Base-by-base conservation (phyloP, 2,113 vertebrate species). In the Centropristis striata region DNA sequence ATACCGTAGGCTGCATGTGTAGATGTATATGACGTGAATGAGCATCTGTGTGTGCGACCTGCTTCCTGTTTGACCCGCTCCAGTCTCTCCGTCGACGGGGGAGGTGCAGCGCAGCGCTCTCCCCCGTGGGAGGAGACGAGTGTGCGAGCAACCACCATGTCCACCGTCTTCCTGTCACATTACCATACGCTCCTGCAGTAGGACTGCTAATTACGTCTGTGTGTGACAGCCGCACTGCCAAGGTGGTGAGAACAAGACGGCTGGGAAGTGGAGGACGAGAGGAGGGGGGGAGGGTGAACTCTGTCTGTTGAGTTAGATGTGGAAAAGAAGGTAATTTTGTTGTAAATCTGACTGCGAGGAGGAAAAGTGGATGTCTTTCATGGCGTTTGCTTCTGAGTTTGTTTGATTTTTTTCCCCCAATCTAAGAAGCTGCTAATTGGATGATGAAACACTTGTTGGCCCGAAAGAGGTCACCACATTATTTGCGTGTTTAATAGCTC, bases 91-190 rank as follows among this genome's bases (percentile, higher is more conserved):
- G 5, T 44, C 6, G 59, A 61, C 18, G 11, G 66, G 41, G 53
- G 70, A 44, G 21, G 63, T 18, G 4, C 51, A 7, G 73, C 72
- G 4, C 68, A 25, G 66, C 50, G 75, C 12, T 50, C 70, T 42
- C 73, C 70, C 32, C 68, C 10, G 11, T 25, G 70, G 78, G 82
- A 85, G 39, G 47, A 72, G 65, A 74, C 75, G 53, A 74, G 83
- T 61, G 68, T 57, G 75, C 53, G 88, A 78, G 89, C 80, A 81
- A 67, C 81, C 80, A 81, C 54, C 84, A 42, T 86, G 84, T 86
- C 89, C 81, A 58, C 81, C 47, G 23, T 86, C 85, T 73, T 55
- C 78, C 77, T 93, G 91, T 93, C 92, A 92, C 86, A 92, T 93
- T 91, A 90, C 73, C 90, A 92, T 93, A 89, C 78, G 37, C 85